A percentile compares a stretch with the other conserved stretches of the same genome.
Evolutionary conservation across 92 coral and sea anemone species (phyloP).

Genomic region (Phenganax marumi): DNA sequence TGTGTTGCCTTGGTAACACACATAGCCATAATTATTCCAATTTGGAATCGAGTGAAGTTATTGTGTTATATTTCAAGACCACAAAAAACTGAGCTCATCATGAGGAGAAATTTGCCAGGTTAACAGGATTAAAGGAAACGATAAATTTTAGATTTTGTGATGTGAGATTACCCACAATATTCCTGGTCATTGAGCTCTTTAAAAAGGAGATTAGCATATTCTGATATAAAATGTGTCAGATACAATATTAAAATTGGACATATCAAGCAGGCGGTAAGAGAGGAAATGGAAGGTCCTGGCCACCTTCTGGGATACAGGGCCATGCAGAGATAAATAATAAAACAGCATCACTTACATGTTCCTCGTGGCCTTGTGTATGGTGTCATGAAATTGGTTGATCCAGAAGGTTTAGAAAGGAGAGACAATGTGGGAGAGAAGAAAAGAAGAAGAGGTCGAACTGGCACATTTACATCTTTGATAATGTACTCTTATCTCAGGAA

Average conservation of each 20-base stretch:
- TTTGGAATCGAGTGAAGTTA: no score
- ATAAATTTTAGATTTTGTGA: conserved; percentile 38
- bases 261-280: conserved; percentile 22
- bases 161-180: conserved; percentile 45
- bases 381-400: conserved; percentile 57
- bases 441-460: conserved; percentile 47
- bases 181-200: conserved; percentile 49
- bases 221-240: conserved; percentile 35
- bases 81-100: no score
- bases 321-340: conserved; percentile 42
- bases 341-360: conserved; percentile 50
- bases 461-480: conserved; percentile 50
- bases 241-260: conserved; percentile 40
- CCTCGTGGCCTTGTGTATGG: conserved; percentile 47
- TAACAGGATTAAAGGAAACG: no score
- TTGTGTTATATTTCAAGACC: no score
- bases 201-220: conserved; percentile 40
- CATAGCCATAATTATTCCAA: no score
- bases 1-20: no score
- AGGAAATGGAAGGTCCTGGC: conserved; percentile 17
- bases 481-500: neutral
- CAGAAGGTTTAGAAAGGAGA: conserved; percentile 61
- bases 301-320: conserved; percentile 37
- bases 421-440: conserved; percentile 54
- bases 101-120: no score